phyloP scores from a whole-genome alignment of 2,113 vertebrate species.

The Poecile atricapillus region DNA sequence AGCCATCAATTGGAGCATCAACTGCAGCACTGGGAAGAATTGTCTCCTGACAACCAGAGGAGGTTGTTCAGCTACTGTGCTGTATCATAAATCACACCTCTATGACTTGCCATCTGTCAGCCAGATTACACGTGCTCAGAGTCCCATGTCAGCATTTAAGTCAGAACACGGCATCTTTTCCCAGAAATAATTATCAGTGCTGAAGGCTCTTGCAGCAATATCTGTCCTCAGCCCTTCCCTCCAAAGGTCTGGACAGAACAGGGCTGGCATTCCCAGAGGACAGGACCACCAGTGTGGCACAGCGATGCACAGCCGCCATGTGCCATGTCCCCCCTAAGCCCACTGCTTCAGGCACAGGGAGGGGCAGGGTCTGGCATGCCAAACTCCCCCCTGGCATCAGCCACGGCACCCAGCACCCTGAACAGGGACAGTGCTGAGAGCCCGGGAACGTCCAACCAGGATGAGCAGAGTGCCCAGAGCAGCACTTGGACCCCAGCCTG shows the following conservation, averaged over 20 bases:
- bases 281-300: background rate
- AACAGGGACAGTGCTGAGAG: background rate
- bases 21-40: background rate
- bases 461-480: background rate
- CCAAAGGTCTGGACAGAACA: background rate
- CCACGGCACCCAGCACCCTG: background rate
- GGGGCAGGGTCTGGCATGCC: background rate
- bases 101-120: conserved; percentile 46
- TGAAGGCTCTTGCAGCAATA: background rate
- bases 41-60: conserved; percentile 44
- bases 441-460: rapidly evolving
- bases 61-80: conserved; percentile 55
- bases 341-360: rapidly evolving
- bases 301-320: background rate
- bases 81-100: conserved; percentile 59
- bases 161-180: conserved; percentile 22
- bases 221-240: background rate
- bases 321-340: background rate
- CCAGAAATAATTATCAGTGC: background rate
- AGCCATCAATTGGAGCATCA: background rate
- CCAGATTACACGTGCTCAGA: conserved; percentile 53
- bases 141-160: conserved; percentile 13
- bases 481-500: background rate
- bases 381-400: background rate
- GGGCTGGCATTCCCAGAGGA: background rate